Base-by-base conservation (phyloP, 2,888 invertebrate genomes). In the Phrixothrix hirtus region DNA sequence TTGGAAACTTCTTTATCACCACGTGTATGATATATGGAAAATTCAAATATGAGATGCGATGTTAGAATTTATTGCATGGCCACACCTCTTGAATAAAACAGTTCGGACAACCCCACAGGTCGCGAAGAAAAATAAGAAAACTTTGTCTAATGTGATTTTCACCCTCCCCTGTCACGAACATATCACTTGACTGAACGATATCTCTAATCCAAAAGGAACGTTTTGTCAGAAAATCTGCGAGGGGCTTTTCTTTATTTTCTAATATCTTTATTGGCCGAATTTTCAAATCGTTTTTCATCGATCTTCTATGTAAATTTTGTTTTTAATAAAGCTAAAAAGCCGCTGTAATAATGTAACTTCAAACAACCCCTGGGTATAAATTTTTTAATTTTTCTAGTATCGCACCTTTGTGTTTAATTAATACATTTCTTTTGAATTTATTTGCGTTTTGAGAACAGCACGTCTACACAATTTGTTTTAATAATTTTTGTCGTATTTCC, bases 1-100 rank as follows among this genome's bases (percentile, higher is more conserved):
- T 62, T 58, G 61, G 54, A 59, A 64, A 62, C 56, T 59, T 64
- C 61, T 63, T 64, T 63, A 64, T 62, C 61, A 62, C 59, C 60
- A 50, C 55, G 36, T 44, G 36, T 49, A 53, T 60, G 62, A 62
- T 61, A 59, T 62, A 61, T 55, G 59, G 52, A 36, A 44, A 41
- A 59, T 59, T 59, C 53, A 57, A 59, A 61, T 60, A 58, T 45
- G 52, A 56, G 57, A 54, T 52, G 57, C 49, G 55, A 57, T 58
- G 58, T 56, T 55, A 21, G 45, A 61, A 61, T 61, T 61, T 61
- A 61, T 60, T 54, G 57, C 55, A 41, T 21, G 37, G 34, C 39
- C 44, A 26, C 38, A 55, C 46, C 51, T 56, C 54, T 35, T 59
- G 49, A 53, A 59, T 57, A 58, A 58, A 53, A 46, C 55, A 53